Conservation (phyloP, 1,140 invertebrate genomes). For the Musca domestica region DNA sequence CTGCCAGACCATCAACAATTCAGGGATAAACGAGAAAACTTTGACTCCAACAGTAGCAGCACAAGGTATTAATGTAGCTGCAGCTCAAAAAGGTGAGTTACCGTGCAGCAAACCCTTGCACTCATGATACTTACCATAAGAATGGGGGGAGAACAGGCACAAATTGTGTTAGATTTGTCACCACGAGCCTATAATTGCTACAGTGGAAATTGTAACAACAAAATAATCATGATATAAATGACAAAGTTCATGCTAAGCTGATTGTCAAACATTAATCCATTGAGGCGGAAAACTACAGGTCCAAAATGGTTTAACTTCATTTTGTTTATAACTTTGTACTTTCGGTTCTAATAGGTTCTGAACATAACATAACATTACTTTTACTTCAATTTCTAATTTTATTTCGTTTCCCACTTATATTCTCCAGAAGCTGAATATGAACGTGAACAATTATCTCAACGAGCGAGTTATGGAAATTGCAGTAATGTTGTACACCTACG, state of each 20-base stretch:
- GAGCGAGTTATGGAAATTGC: constrained; percentile 32
- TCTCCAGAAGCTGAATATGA: constrained; percentile 11
- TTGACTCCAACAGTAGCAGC: neutral
- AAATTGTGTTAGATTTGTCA: too few species aligned
- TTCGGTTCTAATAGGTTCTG: neutral
- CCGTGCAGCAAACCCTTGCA: too few species aligned
- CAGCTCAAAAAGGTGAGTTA: constrained; percentile 18
- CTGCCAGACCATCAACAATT: constrained; percentile 56
- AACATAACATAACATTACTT: neutral
- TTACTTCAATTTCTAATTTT: neutral
- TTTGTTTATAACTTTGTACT: too few species aligned
- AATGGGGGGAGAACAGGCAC: too few species aligned
- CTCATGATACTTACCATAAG: too few species aligned
- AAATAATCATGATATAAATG: too few species aligned
- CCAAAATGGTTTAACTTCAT: too few species aligned
- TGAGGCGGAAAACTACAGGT: too few species aligned
- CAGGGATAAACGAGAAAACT: neutral
- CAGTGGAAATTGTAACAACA: too few species aligned
- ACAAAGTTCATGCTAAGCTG: too few species aligned
- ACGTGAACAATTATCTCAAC: constrained; percentile 4
- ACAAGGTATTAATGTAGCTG: neutral
- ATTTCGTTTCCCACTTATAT: neutral
- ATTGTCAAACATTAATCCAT: too few species aligned
- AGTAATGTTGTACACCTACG: constrained; percentile 43
- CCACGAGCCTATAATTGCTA: too few species aligned